phyloP scores from a whole-genome alignment of 2,113 vertebrate genomes.

The Thalassoma bifasciatum region DNA sequence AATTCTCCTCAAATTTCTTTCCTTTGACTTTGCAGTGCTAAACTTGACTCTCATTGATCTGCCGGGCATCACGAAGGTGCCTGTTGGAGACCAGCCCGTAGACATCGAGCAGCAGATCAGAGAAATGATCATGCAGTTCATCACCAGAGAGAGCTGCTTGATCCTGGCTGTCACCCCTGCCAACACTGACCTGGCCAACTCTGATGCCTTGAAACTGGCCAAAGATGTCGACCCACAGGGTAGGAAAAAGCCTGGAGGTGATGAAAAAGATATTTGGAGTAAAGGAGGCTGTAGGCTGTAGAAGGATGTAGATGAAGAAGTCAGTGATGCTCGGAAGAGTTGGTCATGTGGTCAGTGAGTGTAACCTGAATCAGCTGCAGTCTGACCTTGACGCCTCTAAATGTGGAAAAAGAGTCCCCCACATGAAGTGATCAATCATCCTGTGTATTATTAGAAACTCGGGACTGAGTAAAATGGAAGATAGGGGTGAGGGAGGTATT shows the following conservation, averaged over 20 bases:
- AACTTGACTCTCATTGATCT: slow-evolving; percentile 95
- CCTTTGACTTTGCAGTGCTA: slow-evolving; percentile 82
- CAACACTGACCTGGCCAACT: slow-evolving; percentile 95
- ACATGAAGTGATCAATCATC: slow-evolving; percentile 36
- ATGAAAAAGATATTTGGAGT: background rate
- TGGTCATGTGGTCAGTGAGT: slow-evolving; percentile 1
- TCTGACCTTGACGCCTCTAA: slow-evolving; percentile 55
- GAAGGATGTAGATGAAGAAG: background rate
- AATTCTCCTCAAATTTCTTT: slow-evolving; percentile 9
- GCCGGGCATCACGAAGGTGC: slow-evolving; percentile 95
- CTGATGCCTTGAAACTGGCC: slow-evolving; percentile 92
- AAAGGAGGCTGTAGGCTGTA: background rate
- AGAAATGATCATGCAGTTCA: slow-evolving; percentile 98
- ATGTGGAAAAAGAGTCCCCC: slow-evolving; percentile 46
- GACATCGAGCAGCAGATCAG: slow-evolving; percentile 96
- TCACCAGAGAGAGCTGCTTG: slow-evolving; percentile 91
- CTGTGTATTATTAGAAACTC: slow-evolving; percentile 39
- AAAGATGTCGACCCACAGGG: slow-evolving; percentile 97
- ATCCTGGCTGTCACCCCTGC: slow-evolving; percentile 95
- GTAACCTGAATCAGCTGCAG: slow-evolving; percentile 17
- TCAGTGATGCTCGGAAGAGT: slow-evolving; percentile 7
- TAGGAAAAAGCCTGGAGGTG: slow-evolving; percentile 63
- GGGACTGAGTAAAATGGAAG: slow-evolving; percentile 9
- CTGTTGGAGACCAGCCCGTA: slow-evolving; percentile 93
- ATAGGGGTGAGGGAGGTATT: background rate